Evolutionary conservation across 2,797 vertebrate genomes (phyloP).

Genomic region (Onychomys arenicola): DNA sequence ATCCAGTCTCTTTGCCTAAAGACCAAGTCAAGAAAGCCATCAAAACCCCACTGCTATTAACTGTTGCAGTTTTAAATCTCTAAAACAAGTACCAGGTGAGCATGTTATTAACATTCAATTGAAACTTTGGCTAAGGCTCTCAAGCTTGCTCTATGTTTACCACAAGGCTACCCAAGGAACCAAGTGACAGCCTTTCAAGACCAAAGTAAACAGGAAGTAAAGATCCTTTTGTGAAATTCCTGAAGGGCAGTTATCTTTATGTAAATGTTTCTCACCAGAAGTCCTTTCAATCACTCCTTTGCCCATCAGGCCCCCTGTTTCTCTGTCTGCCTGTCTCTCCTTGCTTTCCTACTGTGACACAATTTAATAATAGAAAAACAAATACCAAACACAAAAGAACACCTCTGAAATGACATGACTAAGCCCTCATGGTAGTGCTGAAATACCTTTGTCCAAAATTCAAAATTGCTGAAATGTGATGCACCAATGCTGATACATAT

Average conservation of each 20-base stretch:
- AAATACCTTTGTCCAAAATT: background rate
- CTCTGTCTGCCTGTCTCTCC: background rate
- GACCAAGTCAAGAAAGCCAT: background rate
- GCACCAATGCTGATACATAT: background rate
- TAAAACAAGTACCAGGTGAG: background rate
- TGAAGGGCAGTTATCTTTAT: background rate
- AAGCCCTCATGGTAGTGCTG: background rate
- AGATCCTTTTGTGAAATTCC: background rate
- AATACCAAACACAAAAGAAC: no score
- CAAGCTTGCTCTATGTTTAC: background rate
- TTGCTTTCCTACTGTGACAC: background rate
- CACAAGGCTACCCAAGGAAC: background rate
- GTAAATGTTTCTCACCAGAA: background rate
- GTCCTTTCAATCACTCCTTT: background rate
- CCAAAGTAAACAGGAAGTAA: conserved; percentile 40
- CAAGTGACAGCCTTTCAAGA: background rate
- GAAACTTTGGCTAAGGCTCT: background rate
- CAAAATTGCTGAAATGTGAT: background rate
- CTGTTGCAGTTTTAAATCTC: background rate
- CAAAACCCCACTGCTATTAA: background rate
- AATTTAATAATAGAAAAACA: background rate
- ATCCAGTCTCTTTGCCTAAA: background rate
- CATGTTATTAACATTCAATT: conserved; percentile 8
- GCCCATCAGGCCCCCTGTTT: background rate
- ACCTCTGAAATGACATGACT: background rate